Evolutionary conservation across 2,113 vertebrate species (phyloP).

Genomic region (Ia io): DNA sequence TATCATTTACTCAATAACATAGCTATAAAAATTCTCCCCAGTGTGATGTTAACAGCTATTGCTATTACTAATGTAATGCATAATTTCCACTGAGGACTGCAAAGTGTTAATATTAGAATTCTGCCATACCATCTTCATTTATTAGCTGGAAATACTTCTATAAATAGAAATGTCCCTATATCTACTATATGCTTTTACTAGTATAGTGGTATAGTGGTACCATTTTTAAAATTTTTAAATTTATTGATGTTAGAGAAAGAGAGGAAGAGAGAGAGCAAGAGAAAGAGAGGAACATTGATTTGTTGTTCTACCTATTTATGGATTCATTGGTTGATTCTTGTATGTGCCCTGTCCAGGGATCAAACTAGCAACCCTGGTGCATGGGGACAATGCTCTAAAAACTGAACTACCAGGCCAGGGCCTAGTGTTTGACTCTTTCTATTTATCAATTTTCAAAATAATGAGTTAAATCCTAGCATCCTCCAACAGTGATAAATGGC

Average conservation of each 20-base stretch:
- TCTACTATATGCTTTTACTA: not conserved
- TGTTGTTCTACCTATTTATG: too few species aligned
- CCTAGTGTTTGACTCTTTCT: not conserved
- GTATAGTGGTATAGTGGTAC: not conserved
- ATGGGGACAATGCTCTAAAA: too few species aligned
- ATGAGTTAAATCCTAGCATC: not conserved
- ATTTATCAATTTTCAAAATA: conserved; percentile 19
- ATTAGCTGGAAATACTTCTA: conserved; percentile 25
- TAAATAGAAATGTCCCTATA: not conserved
- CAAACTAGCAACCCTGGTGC: too few species aligned
- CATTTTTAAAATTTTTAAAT: too few species aligned
- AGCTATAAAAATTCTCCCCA: not conserved
- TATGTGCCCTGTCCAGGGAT: too few species aligned
- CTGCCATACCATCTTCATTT: not conserved
- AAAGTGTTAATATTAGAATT: not conserved
- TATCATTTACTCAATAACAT: not conserved
- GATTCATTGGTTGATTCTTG: too few species aligned
- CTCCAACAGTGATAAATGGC: not conserved
- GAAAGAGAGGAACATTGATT: too few species aligned
- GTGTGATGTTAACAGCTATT: conserved; percentile 1
- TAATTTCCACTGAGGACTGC: not conserved
- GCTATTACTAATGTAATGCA: not conserved
- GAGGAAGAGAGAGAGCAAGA: not conserved
- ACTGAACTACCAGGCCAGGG: too few species aligned
- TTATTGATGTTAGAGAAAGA: not conserved